Evolutionary conservation across 1,140 invertebrate species (phyloP).

Genomic region (Dinoponera quadriceps): DNA sequence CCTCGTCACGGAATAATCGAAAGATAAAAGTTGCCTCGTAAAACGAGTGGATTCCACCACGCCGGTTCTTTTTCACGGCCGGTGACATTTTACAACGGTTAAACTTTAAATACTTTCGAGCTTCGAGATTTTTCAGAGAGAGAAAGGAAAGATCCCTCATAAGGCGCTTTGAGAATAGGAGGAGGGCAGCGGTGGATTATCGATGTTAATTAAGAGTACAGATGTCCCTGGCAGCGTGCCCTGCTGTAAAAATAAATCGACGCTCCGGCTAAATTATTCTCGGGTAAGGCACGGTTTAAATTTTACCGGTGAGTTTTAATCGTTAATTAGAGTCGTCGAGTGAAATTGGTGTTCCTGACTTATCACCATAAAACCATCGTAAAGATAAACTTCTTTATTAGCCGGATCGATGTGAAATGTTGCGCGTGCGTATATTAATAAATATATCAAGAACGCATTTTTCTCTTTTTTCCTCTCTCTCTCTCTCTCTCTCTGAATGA

Average conservation of each 20-base stretch:
- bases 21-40: constrained; percentile 51
- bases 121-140: constrained; percentile 30
- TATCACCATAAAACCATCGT: neutral
- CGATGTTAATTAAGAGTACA: constrained; percentile 61
- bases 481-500: neutral
- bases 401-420: neutral
- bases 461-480: no score
- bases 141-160: constrained; percentile 51
- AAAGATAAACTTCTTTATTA: constrained; percentile 41
- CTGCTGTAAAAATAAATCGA: constrained; percentile 50
- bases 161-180: constrained; percentile 27
- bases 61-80: constrained; percentile 12
- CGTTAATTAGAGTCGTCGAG: constrained; percentile 39
- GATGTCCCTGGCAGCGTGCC: constrained; percentile 44
- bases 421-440: neutral
- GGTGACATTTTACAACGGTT: constrained; percentile 43
- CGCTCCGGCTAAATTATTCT: constrained; percentile 39
- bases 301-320: constrained; percentile 39
- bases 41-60: constrained; percentile 28
- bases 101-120: constrained; percentile 54
- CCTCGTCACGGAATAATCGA: constrained; percentile 39
- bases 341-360: constrained; percentile 24
- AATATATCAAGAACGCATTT: neutral
- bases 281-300: constrained; percentile 13
- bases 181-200: constrained; percentile 26